Conservation (phyloP, 2,888 invertebrate genomes). For the Cephus pulcher region DNA sequence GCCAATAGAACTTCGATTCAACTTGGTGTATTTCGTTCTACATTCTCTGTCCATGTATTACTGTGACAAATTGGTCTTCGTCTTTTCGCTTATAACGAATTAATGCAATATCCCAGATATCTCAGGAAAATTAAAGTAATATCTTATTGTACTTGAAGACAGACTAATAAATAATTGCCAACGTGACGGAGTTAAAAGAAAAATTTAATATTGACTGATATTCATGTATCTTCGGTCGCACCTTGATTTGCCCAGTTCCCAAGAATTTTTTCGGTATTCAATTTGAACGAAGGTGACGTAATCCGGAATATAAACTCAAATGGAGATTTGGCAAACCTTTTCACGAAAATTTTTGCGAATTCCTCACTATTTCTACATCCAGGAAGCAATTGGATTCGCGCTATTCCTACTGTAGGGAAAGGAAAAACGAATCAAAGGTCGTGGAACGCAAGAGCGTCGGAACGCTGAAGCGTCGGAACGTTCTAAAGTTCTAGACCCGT, state of each 20-base stretch:
- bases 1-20: not conserved
- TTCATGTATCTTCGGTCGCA: not conserved
- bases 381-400: not conserved
- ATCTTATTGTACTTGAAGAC: not conserved
- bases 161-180: not conserved
- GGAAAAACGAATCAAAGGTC: not conserved
- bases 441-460: not conserved
- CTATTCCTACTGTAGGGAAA: not conserved
- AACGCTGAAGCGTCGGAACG: not conserved
- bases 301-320: not conserved
- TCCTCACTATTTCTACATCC: not conserved
- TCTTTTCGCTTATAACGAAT: not conserved
- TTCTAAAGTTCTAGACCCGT: slow-evolving; percentile 4
- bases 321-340: not conserved
- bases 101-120: not conserved
- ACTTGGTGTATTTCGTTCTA: not conserved
- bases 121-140: too few species aligned
- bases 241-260: not conserved
- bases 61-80: not conserved
- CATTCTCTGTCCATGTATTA: too few species aligned
- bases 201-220: not conserved
- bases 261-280: not conserved
- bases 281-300: not conserved
- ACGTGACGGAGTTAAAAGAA: not conserved
- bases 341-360: not conserved